Base-by-base conservation (phyloP, 2,113 vertebrate species). In the Pogona vitticeps region DNA sequence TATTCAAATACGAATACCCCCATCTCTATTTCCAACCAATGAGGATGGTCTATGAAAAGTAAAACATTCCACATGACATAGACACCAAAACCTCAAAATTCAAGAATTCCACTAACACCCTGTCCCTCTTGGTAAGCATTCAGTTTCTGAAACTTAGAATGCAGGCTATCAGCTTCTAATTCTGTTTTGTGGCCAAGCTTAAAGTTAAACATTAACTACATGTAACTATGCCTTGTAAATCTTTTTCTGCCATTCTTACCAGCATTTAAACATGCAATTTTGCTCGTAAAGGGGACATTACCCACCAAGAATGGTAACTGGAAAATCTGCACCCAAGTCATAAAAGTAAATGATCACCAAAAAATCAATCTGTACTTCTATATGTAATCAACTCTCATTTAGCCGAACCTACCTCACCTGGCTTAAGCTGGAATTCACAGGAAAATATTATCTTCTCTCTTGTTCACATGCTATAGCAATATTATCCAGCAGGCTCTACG, bases 171-270 rank as follows among this genome's bases (percentile, higher is more conserved):
- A 75, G 23, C 80, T 86, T 33, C 46, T 42, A n/a, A 33, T 70
- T 73, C 76, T 85, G 75, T 78, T 88, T 93, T 89, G 91, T 86
- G 88, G 84, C 40, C 84, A 52, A 33, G 6, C 31, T 73, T 73
- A 6, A 91, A 85, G 90, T 94, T 95, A 94, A 92, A 88, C 90
- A 95, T 95, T 95, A 95, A 95, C 94, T 78, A 92, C 83, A 93
- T 90, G 10, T 88, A 94, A 93, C 31, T 90, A 80, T 38, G 63
- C 6, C 71, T 61, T 88, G 86, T 84, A 93, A 86, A 88, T 91
- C 90, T 88, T 80, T 85, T 84, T 87, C 91, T 90, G 88, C 84
- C 76, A 82, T 77, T 91, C 87, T 93, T 91, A 91, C 82, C 76
- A 83, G 76, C 61, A 82, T 46, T 88, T 80, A 88, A 90, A 82